phyloP scores from a whole-genome alignment of 2,797 vertebrate genomes.

The Aeoliscus strigatus region DNA sequence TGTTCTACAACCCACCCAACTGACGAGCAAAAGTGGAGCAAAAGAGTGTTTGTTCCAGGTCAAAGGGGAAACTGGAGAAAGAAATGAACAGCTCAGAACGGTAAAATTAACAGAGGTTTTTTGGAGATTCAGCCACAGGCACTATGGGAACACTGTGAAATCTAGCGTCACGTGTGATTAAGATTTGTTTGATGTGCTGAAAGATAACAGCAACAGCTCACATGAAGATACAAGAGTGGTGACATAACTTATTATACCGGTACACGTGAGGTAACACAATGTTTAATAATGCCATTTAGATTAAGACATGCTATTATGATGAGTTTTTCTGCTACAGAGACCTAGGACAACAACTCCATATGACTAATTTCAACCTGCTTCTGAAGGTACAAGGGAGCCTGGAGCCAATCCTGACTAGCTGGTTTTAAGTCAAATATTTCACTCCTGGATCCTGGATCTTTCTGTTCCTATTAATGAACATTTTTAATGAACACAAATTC shows the following conservation, averaged over 20 bases:
- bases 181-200: constrained; percentile 6
- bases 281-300: too few relatives aligned
- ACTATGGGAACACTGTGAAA: constrained; percentile 3
- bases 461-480: too few relatives aligned
- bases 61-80: neutral
- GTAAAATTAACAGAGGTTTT: neutral
- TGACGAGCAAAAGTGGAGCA: neutral
- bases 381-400: too few relatives aligned
- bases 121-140: constrained; percentile 9
- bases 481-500: too few relatives aligned
- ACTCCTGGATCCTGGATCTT: too few relatives aligned
- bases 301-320: too few relatives aligned
- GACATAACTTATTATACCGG: constrained; percentile 1
- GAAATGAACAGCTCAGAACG: constrained; percentile 2
- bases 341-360: too few relatives aligned
- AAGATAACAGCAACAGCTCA: constrained; percentile 22
- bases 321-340: too few relatives aligned
- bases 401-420: too few relatives aligned
- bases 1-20: constrained; percentile 18
- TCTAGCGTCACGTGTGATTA: constrained; percentile 12
- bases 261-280: neutral
- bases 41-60: constrained; percentile 2
- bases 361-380: too few relatives aligned
- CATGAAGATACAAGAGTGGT: too few relatives aligned
- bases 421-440: too few relatives aligned